phyloP scores from a whole-genome alignment of 2,888 invertebrate genomes.

The Rotaria sp. region DNA sequence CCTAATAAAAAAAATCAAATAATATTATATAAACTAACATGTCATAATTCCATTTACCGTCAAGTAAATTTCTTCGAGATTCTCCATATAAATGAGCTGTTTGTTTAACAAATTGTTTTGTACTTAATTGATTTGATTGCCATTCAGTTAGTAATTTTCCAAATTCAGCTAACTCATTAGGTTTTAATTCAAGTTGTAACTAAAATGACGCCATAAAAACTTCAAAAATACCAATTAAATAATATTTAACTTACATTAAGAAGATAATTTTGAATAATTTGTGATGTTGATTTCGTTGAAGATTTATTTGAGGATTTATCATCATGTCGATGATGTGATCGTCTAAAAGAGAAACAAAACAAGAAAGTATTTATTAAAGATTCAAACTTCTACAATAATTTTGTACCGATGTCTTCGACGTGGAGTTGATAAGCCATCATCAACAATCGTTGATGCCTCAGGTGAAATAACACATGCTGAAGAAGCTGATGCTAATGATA shows the following conservation, averaged over 20 bases:
- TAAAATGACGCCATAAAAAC: not conserved
- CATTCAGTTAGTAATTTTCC: not conserved
- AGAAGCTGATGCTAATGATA: not conserved
- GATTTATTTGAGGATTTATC: not conserved
- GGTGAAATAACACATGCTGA: not conserved
- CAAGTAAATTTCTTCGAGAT: slow-evolving; percentile 1
- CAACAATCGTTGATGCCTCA: not conserved
- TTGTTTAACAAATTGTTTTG: not conserved
- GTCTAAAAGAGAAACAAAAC: not conserved
- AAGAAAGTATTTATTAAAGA: not conserved
- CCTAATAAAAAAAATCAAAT: not conserved
- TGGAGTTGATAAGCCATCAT: not conserved
- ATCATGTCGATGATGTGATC: not conserved
- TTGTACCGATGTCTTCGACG: not conserved
- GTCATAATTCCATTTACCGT: not conserved
- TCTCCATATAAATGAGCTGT: not conserved
- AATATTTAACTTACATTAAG: not conserved
- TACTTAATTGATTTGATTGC: not conserved
- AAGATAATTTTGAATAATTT: slow-evolving; percentile 3
- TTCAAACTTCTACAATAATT: not conserved
- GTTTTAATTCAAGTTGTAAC: not conserved
- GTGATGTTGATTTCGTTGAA: not conserved
- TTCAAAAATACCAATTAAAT: too few relatives aligned
- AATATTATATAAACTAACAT: not conserved
- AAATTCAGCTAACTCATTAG: not conserved